These are phyloP conservation scores for Vanessa tameamea DNA, from an alignment of 1,140 invertebrate species.

Conservation along the genomic window DNA sequence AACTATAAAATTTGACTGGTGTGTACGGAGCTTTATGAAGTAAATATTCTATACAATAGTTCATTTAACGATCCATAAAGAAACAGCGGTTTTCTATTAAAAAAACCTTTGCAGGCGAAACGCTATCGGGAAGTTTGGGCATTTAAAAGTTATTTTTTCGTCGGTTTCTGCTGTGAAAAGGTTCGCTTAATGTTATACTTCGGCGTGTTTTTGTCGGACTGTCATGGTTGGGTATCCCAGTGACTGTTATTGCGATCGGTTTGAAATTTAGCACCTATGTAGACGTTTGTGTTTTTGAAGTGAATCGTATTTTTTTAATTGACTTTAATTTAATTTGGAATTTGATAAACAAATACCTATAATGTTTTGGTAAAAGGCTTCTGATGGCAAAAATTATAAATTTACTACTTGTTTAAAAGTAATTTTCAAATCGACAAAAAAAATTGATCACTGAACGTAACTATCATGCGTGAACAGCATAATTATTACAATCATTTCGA, in stretches of 20 bases:
- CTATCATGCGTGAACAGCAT: too few species aligned
- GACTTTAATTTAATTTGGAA: too few species aligned
- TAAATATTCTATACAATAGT: background rate
- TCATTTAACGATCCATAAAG: slow-evolving; percentile 4
- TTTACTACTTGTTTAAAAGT: too few species aligned
- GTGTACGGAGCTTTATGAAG: background rate
- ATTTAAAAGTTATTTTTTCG: background rate
- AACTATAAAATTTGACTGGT: background rate
- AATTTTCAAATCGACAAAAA: too few species aligned
- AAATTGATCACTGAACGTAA: too few species aligned
- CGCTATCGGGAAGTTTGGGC: background rate
- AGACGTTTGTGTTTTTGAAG: too few species aligned
- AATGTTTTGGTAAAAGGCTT: too few species aligned
- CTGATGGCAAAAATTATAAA: too few species aligned
- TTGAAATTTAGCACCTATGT: background rate
- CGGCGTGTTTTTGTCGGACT: background rate
- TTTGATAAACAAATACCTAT: too few species aligned
- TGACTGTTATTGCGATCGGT: background rate
- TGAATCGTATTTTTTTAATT: too few species aligned
- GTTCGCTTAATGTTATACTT: background rate
- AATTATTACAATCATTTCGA: too few species aligned
- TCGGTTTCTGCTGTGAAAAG: background rate
- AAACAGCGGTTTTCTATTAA: slow-evolving; percentile 8
- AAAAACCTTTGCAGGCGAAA: slow-evolving; percentile 3
- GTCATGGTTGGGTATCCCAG: background rate